Evolutionary conservation across 92 coral and sea anemone species (phyloP).

Genomic region (Epizoanthus scotinus): DNA sequence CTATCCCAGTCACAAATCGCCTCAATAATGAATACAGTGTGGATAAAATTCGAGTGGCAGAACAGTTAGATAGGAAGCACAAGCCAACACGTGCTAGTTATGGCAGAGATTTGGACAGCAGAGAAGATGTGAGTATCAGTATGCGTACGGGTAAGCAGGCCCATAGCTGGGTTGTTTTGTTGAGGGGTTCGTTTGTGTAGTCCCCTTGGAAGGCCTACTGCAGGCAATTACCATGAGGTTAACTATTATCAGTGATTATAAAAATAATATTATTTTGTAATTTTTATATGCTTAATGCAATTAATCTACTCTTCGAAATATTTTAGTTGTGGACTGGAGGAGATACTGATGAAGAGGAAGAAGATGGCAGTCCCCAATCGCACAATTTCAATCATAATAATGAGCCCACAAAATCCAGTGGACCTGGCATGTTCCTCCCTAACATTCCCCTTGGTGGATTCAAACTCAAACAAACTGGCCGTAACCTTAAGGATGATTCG

Average conservation of each 20-base stretch:
- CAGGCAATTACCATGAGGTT: too few species aligned
- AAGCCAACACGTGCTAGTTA: slow-evolving; percentile 91
- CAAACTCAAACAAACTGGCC: slow-evolving; percentile 80
- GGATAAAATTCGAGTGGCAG: slow-evolving; percentile 78
- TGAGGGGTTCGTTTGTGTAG: too few species aligned
- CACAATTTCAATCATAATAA: slow-evolving; percentile 6
- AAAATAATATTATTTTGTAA: too few species aligned
- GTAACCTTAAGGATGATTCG: slow-evolving; percentile 63
- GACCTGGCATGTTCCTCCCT: slow-evolving; percentile 77
- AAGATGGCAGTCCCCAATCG: slow-evolving; percentile 37
- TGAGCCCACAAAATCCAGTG: slow-evolving; percentile 45
- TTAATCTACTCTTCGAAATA: background rate
- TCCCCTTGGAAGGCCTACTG: background rate
- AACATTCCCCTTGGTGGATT: slow-evolving; percentile 80
- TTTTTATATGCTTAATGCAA: too few species aligned
- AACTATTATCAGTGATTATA: too few species aligned
- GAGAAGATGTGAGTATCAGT: slow-evolving; percentile 59
- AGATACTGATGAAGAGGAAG: slow-evolving; percentile 46
- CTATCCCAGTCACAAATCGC: slow-evolving; percentile 65
- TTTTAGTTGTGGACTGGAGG: slow-evolving; percentile 42
- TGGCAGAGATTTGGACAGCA: slow-evolving; percentile 61
- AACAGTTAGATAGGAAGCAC: slow-evolving; percentile 73
- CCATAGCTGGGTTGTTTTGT: too few species aligned
- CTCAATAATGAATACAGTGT: slow-evolving; percentile 62
- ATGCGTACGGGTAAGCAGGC: too few species aligned